Evolutionary conservation across 2,888 invertebrate genomes (phyloP).

Genomic region (Halictus ligatus): DNA sequence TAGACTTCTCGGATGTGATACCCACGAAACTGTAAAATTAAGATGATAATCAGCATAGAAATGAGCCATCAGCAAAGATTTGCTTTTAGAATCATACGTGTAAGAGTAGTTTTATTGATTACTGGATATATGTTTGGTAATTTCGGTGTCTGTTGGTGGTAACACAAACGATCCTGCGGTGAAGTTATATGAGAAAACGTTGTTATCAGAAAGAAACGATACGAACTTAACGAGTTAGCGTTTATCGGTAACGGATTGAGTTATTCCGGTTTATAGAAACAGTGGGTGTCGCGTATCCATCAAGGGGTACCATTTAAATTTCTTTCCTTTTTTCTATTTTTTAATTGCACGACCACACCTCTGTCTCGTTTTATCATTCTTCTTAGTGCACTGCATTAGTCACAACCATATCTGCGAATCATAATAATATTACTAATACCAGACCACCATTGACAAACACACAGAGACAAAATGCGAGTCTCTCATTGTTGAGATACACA

Average conservation of each 20-base stretch:
- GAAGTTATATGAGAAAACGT: constrained; percentile 49
- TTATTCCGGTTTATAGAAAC: constrained; percentile 60
- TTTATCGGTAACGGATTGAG: constrained; percentile 25
- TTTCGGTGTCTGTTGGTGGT: background rate
- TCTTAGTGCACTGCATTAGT: constrained; percentile 61
- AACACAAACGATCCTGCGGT: constrained; percentile 27
- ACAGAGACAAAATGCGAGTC: background rate
- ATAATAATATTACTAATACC: background rate
- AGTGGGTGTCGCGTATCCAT: constrained; percentile 62
- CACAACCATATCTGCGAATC: constrained; percentile 71
- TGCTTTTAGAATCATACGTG: background rate
- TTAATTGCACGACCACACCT: constrained; percentile 16
- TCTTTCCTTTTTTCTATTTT: constrained; percentile 41
- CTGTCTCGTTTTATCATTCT: constrained; percentile 7
- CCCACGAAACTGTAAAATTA: constrained; percentile 5
- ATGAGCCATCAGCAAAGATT: constrained; percentile 2
- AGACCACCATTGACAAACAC: background rate
- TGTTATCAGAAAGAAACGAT: constrained; percentile 49
- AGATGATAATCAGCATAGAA: background rate
- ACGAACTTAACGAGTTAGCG: constrained; percentile 45
- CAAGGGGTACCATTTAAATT: constrained; percentile 52
- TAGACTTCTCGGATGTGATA: background rate
- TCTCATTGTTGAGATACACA: background rate
- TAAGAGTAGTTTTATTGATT: background rate
- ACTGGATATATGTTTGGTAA: background rate